Conservation (phyloP, 1,140 invertebrate genomes). For the Hormaphis cornu region DNA sequence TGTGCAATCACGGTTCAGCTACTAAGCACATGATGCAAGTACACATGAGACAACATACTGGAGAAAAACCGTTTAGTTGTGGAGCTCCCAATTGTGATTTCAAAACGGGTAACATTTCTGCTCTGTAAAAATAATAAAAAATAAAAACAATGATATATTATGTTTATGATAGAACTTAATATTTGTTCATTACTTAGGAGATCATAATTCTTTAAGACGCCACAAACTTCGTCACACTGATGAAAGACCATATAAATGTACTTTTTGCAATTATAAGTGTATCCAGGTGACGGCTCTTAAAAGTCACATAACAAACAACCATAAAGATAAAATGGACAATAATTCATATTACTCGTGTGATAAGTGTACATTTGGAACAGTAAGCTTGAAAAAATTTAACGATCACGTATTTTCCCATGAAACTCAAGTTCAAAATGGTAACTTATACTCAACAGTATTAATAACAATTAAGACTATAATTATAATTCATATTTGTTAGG, state of each 20-base stretch:
- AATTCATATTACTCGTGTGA: conserved; percentile 16
- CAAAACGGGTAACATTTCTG: conserved; percentile 35
- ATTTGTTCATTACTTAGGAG: conserved; percentile 39
- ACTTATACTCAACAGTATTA: not conserved
- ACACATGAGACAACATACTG: conserved; percentile 65
- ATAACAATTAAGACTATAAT: not conserved
- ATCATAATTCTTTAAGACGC: conserved; percentile 71
- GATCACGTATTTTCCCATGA: conserved; percentile 30
- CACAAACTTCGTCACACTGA: conserved; percentile 54
- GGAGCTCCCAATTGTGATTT: conserved; percentile 33
- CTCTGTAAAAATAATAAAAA: not conserved
- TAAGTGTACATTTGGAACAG: conserved; percentile 29
- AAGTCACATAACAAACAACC: conserved; percentile 48
- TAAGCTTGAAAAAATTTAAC: conserved; percentile 24
- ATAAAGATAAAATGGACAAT: conserved; percentile 39
- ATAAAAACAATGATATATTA: not conserved
- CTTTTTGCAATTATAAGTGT: conserved; percentile 47
- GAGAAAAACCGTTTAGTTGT: conserved; percentile 42
- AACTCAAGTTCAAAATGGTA: conserved; percentile 31
- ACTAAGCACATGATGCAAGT: conserved; percentile 56
- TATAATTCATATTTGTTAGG: not conserved
- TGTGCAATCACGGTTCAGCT: conserved; percentile 60
- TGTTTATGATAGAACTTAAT: not conserved
- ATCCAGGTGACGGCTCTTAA: conserved; percentile 61
- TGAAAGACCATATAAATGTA: conserved; percentile 36